Conservation (phyloP, 2,113 vertebrate species). For the Leptodactylus fuscus region DNA sequence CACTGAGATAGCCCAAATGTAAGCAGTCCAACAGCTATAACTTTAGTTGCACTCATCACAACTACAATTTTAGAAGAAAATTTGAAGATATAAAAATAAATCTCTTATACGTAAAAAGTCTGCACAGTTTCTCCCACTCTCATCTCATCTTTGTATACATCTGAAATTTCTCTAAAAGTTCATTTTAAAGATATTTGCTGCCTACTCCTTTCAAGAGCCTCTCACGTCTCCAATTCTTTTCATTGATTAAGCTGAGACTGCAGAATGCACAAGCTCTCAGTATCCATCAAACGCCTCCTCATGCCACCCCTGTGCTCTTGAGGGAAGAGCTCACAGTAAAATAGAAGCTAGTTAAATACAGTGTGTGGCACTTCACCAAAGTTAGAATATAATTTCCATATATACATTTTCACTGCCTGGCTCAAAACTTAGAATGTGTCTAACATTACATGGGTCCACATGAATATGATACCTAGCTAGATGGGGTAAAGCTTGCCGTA, state of each 20-base stretch:
- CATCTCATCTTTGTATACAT: background rate
- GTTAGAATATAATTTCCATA: background rate
- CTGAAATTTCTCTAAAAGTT: background rate
- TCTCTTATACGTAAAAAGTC: too few species aligned
- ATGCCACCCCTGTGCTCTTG: background rate
- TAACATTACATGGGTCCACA: background rate
- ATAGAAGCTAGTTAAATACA: background rate
- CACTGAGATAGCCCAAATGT: too few species aligned
- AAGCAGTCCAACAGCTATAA: too few species aligned
- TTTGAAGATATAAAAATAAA: too few species aligned
- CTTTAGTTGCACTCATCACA: too few species aligned
- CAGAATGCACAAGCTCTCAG: background rate
- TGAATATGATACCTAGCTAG: background rate
- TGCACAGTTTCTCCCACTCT: background rate
- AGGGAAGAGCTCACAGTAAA: background rate
- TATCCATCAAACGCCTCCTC: slow-evolving; percentile 23
- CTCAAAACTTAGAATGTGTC: background rate
- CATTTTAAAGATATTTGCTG: background rate
- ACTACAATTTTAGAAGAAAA: too few species aligned
- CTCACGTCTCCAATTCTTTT: slow-evolving; percentile 12
- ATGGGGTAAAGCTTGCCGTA: too few species aligned
- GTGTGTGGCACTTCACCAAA: background rate
- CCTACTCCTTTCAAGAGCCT: slow-evolving; percentile 12
- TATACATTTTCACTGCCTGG: background rate
- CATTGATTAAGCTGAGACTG: background rate